phyloP scores from a whole-genome alignment of 2,113 vertebrate species.

The Scolopax mira region DNA sequence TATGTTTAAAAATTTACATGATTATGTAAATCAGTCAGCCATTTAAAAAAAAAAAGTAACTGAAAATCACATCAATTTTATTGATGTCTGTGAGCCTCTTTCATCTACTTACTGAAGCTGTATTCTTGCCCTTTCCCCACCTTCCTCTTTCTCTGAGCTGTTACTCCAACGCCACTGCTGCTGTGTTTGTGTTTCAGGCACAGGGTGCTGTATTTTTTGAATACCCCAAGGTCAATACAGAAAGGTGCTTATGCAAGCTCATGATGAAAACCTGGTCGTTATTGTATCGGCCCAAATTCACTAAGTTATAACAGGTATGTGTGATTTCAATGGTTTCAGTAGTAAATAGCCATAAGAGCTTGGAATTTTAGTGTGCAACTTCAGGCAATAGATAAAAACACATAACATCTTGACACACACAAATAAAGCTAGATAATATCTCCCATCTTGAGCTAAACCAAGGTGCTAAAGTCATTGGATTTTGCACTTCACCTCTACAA shows the following conservation, averaged over 20 bases:
- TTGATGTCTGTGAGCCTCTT: background rate
- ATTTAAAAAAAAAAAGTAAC: background rate
- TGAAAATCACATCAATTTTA: background rate
- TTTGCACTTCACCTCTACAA: background rate
- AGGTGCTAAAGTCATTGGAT: background rate
- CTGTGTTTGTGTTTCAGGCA: background rate
- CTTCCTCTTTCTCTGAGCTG: background rate
- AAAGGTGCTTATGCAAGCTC: background rate
- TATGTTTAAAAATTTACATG: background rate
- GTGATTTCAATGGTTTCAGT: background rate
- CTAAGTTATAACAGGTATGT: background rate
- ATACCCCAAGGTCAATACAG: background rate
- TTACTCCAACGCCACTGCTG: background rate
- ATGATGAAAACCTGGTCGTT: background rate
- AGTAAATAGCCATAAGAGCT: background rate
- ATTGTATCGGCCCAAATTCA: background rate
- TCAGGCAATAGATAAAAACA: background rate
- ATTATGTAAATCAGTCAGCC: background rate
- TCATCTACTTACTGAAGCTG: background rate
- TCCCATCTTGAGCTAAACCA: background rate
- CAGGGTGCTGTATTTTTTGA: background rate
- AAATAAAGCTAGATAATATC: constrained; percentile 17
- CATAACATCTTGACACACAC: background rate
- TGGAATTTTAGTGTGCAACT: background rate
- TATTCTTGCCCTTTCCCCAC: background rate